Base-by-base conservation (phyloP, 1,140 invertebrate genomes). In the Cataglyphis hispanica region DNA sequence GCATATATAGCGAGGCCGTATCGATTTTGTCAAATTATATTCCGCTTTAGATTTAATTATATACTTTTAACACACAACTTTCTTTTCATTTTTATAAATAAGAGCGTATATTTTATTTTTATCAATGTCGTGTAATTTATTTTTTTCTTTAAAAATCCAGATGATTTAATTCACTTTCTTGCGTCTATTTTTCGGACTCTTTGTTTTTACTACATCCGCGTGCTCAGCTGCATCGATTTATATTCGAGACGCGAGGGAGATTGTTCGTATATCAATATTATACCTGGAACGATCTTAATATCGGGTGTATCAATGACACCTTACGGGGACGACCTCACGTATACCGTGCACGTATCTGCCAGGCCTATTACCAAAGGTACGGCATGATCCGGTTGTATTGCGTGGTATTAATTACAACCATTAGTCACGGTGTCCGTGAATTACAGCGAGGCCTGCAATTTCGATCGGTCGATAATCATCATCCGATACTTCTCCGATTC, bases 371-470 rank as follows among this genome's bases (percentile, higher is more conserved):
- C 50, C 27, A 19, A 50, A 66, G 63, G 74, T 67, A 77, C 40
- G 53, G 53, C 67, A 72, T 53, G 61, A 58, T 56, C 56, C 61
- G 34, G 53, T 78, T 77, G 81, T 80, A 61, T 80, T 58, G 77
- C 84, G 63, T 66, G 63, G 76, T 86, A 86, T 86, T 86, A 86
- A 86, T 86, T 81, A 86, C 77, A 69, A 69, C 70, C 77, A 86
- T 86, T 86, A 81, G 76, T 86, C 84, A 81, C 63, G 66, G 43
- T 72, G 78, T 83, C 67, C 67, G 78, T 83, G 78, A 83, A 83
- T 83, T 83, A 83, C 78, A 60, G 78, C 25, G 78, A 74, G 56
- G 53, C 67, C 53, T 83, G 78, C 78, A 83, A 83, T 83, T 83
- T 83, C 37, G 67, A 37, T 61, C 53, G 67, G 34, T 72, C 66